These are phyloP conservation scores for Malurus leucopterus DNA, from an alignment of 2,797 vertebrate genomes.

Conservation along the genomic window DNA sequence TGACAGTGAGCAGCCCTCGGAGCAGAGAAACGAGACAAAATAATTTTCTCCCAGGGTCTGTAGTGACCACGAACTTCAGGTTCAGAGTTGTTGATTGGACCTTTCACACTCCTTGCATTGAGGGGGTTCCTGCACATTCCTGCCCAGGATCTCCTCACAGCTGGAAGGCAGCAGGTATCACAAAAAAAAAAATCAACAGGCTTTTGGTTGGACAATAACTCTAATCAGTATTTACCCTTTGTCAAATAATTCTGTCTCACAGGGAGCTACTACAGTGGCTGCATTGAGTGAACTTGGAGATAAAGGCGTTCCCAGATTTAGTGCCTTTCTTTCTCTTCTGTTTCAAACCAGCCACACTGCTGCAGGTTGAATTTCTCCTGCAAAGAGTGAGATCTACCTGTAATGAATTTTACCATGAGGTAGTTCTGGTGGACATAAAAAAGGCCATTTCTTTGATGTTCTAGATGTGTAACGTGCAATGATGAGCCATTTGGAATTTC, in stretches of 20 bases:
- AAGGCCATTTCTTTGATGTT: not conserved
- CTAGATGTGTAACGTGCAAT: not conserved
- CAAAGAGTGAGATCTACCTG: not conserved
- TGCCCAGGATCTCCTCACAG: not conserved
- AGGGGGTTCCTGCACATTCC: not conserved
- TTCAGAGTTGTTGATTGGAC: not conserved
- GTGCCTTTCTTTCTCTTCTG: not conserved
- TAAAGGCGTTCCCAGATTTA: not conserved
- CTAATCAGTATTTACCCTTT: not conserved
- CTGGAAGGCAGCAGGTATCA: not conserved
- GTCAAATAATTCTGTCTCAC: not conserved
- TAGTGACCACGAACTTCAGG: not conserved
- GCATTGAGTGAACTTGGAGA: not conserved
- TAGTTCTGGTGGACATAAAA: not conserved
- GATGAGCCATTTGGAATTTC: not conserved
- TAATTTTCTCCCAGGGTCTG: not conserved
- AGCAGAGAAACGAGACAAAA: not conserved
- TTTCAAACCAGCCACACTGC: not conserved
- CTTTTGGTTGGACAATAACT: not conserved
- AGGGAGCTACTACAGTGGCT: not conserved
- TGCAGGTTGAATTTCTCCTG: not conserved
- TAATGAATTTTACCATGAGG: not conserved
- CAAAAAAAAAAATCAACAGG: not conserved
- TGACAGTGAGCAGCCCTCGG: not conserved
- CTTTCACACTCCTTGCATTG: rapidly evolving